Base-by-base conservation (phyloP, 92 coral and sea anemone genomes). In the Bergia puertoricense region DNA sequence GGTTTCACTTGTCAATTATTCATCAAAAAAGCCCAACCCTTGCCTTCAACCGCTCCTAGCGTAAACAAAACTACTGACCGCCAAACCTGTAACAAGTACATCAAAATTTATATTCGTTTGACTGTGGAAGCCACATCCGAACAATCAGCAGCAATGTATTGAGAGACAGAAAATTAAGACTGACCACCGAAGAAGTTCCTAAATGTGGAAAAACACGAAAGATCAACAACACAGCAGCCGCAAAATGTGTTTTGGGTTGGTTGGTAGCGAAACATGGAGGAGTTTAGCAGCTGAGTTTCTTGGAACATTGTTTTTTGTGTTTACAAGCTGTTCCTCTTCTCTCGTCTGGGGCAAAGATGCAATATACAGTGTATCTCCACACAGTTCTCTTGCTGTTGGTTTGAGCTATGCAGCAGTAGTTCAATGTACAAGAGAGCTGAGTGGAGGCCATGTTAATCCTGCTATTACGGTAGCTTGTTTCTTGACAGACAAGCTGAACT, bases 401-500 rank as follows among this genome's bases (percentile, higher is more conserved):
- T 84, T 84, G 77, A 84, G 87, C 67, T 84, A 84, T 44, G 87
- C 87, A 13, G 45, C 87, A 5, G 62, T 69, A 30, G 50, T 69
- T 30, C 87, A 84, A 11, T 69, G 87, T 30, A 71, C 65, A 7
- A 69, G 79, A 8, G 74, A 84, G 43, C 22, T 45, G 11, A 71
- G 87, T 16, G 77, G 65, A 2, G 86, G 86, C 13, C 37, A 44
- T 23, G 43, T 83, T 36, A 83, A 83, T 20, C 86, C 86, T 44
- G 86, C 86, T n/a, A 54, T 83, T 48, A 71, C 78, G 7, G 86
- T 83, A 15, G 86, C 86, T 5, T 83, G 51, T 69, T 83, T 39
- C 30, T 4, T 83, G 59, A 83, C 86, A 5, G 86, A 83, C 51
- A 68, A 83, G 22, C 40, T 45, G 16, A 69, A 15, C 78, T 83